A percentile compares a stretch with the other conserved stretches of the same genome.
phyloP scores from a whole-genome alignment of 1,140 invertebrate species.

The Venustaconcha ellipsiformis region DNA sequence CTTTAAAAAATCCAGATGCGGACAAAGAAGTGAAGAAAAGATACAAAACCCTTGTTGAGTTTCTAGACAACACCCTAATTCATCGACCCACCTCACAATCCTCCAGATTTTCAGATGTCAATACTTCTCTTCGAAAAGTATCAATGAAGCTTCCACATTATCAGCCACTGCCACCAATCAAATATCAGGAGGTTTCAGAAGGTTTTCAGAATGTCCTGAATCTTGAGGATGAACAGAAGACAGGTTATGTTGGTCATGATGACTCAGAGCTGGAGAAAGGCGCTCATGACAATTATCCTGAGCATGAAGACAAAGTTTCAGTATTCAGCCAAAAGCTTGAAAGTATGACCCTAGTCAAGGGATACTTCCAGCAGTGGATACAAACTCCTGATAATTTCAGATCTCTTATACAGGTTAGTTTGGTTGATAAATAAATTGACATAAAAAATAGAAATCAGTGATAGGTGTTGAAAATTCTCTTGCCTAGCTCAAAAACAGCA shows the following conservation, averaged over 20 bases:
- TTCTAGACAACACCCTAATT: constrained; percentile 66
- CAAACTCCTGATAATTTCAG: constrained; percentile 57
- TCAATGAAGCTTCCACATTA: constrained; percentile 48
- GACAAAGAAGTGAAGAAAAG: constrained; percentile 47
- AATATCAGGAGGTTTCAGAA: constrained; percentile 16
- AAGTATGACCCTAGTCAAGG: constrained; percentile 57
- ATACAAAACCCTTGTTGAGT: constrained; percentile 62
- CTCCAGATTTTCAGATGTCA: constrained; percentile 38
- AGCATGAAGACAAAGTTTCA: constrained; percentile 41
- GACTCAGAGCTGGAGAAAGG: constrained; percentile 30
- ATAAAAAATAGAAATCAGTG: neutral
- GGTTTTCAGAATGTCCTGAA: constrained; percentile 40
- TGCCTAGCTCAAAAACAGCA: no score
- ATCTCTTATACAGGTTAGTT: constrained; percentile 39
- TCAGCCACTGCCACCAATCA: constrained; percentile 54
- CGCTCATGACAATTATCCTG: constrained; percentile 6
- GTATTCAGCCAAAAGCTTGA: constrained; percentile 33
- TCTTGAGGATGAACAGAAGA: constrained; percentile 35
- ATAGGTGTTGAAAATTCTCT: no score
- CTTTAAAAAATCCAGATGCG: constrained; percentile 51
- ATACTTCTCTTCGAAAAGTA: constrained; percentile 19
- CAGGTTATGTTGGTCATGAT: constrained; percentile 10
- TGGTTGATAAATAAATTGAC: neutral
- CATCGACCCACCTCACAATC: constrained; percentile 50
- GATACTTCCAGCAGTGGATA: constrained; percentile 63